These are phyloP conservation scores for Psittacara wagleri DNA, from an alignment of 2,113 vertebrate species.

Conservation along the genomic window DNA sequence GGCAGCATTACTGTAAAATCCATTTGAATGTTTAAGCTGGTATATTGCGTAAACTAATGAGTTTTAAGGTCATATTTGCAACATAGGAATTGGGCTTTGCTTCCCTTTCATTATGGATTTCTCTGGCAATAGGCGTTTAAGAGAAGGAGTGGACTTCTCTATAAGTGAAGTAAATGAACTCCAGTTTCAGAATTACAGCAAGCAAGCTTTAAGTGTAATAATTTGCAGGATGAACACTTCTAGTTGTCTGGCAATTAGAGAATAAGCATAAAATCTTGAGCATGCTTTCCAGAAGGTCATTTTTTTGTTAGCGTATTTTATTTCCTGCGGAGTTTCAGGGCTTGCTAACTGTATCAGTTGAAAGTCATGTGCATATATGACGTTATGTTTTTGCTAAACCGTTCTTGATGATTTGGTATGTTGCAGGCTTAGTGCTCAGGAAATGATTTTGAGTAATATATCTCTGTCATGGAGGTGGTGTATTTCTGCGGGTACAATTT, in stretches of 20 bases:
- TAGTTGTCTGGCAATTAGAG: neutral
- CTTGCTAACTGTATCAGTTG: neutral
- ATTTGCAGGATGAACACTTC: neutral
- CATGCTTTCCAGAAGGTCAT: neutral
- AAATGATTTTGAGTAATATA: constrained; percentile 32
- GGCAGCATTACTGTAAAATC: neutral
- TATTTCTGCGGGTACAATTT: neutral
- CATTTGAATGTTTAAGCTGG: neutral
- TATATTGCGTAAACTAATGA: neutral
- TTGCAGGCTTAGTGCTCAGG: constrained; percentile 4
- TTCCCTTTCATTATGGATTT: neutral
- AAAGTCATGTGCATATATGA: constrained; percentile 48
- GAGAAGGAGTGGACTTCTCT: neutral
- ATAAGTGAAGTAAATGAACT: neutral
- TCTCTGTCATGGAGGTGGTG: neutral
- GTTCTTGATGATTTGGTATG: neutral
- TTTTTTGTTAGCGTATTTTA: neutral
- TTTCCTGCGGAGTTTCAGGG: neutral
- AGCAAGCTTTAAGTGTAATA: neutral
- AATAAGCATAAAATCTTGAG: neutral
- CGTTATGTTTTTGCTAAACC: constrained; percentile 29
- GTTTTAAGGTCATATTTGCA: neutral
- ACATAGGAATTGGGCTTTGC: neutral
- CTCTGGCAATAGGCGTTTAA: neutral
- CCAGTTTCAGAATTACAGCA: neutral